Evolutionary conservation across 2,113 vertebrate species (phyloP).

Genomic region (Spea multiplicata): DNA sequence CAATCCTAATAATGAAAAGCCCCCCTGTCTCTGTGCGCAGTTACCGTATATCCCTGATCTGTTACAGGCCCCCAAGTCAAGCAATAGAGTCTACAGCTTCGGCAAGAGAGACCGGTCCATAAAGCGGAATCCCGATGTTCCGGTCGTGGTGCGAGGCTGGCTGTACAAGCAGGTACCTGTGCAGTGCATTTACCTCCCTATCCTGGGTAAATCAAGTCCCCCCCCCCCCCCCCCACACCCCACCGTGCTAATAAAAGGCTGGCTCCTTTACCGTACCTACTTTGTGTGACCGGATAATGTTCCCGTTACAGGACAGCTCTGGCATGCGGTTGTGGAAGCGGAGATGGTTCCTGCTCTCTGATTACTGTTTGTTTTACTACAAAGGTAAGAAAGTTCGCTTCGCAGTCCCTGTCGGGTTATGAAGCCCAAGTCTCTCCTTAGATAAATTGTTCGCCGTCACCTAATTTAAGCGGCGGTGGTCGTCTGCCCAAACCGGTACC

Average conservation of each 20-base stretch:
- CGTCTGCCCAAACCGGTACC: no score
- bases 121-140: constrained; percentile 89
- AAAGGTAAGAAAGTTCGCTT: constrained; percentile 83
- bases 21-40: neutral
- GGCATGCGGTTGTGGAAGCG: constrained; percentile 98
- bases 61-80: constrained; percentile 72
- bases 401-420: no score
- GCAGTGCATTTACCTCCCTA: no score
- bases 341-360: constrained; percentile 96
- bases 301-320: constrained; percentile 88
- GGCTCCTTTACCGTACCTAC: no score
- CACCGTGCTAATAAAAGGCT: no score
- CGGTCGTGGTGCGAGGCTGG: constrained; percentile 95
- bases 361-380: constrained; percentile 98
- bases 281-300: neutral
- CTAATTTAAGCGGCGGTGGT: no score
- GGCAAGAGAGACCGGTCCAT: constrained; percentile 94
- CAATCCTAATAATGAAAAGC: no score
- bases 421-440: no score
- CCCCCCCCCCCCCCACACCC: no score
- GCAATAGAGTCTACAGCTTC: constrained; percentile 88
- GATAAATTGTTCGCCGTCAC: no score
- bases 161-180: constrained; percentile 89
- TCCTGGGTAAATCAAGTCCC: no score
- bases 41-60: neutral